Evolutionary conservation across 2,888 invertebrate species (phyloP), one percentile per base, ranked within the genome.

Genomic region (Synanthedon tipuliformis): DNA sequence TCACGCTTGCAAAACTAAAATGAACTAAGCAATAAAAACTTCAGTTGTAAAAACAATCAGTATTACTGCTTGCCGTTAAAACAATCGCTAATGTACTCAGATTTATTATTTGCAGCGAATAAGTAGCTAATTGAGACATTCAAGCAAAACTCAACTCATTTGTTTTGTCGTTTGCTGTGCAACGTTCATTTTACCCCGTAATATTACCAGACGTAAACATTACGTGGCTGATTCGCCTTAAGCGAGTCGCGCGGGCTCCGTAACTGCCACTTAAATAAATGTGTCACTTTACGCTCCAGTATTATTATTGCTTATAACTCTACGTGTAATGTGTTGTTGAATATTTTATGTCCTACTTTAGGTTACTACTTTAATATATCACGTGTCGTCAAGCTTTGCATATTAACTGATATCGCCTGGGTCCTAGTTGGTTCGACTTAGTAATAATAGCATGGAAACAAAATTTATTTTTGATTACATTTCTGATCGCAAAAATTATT

Each of bases 251-350:
- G 52, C 53, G 52, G 52, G 54, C 57, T 54, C 50, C 56, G 56
- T 69, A 68, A 73, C 65, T 63, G 61, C 59, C 66, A 69, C 69
- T 73, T 73, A 66, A 66, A 68, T 64, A 71, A 75, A 74, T 69
- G 66, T 61, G 66, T 69, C 67, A 66, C 62, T 68, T 68, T 57
- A 57, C 58, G 55, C 56, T 50, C 57, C 53, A 54, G 59, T 63
- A 65, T 68, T 66, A 62, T 64, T 66, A 64, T 49, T 49, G 49
- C 49, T 49, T 49, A 49, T 49, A 23, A 16, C 23, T 15, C 49
- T 49, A 49, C 49, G 23, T 53, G 57, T 66, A 64, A 66, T 63
- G 64, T 63, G 66, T 63, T 59, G 63, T 64, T 68, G 69, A 70
- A 73, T 71, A 68, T 65, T 69, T 73, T 70, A 73, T 69, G 61